Base-by-base conservation (phyloP, 2,113 vertebrate genomes). In the Hemichromis elongatus region DNA sequence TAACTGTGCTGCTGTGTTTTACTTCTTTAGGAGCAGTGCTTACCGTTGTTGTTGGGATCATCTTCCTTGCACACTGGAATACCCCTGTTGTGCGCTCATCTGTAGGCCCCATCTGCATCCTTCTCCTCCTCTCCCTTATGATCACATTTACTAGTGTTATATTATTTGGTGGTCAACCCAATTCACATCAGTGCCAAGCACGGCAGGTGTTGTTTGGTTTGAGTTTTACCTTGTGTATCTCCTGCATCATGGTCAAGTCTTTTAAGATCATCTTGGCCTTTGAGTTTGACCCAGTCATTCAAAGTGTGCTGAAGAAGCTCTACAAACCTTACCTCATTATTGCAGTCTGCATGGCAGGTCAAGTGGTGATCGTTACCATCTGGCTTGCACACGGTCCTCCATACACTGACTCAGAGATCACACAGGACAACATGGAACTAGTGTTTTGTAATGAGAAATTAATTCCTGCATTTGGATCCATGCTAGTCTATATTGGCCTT, bases 61-160 rank as follows among this genome's bases (percentile, higher is more conserved):
- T 97, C 88, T 97, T 97, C 88, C 87, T 97, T 8, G 96, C 92
- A 86, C 92, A 95, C 53, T 86, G 95, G 90, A 89, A 94, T 56
- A 97, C 97, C 0, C 97, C 96, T 0, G 90, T 96, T 0, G 97
- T 97, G 21, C 96, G 96, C 24, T 95, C 97, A 0, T 96, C 95
- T 0, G 96, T 96, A 3, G 96, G 96, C 21, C 90, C 63, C 2
- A 80, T 98, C 63, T 94, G 94, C 87, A 95, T 96, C 1, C n/a
- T 97, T 33, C 97, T 97, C 26, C 96, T 98, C 21, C 35, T 96
- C 0, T 97, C 96, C 56, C 96, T 97, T 33, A 87, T 96, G 33
- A 82, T 95, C 61, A 96, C 94, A 75, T 98, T 97, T 89, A 82
- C 91, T 33, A 96, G 95, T 83, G 94, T 85, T 14, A 14, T 90